phyloP scores from a whole-genome alignment of 2,888 invertebrate genomes.

The Helleia helle region DNA sequence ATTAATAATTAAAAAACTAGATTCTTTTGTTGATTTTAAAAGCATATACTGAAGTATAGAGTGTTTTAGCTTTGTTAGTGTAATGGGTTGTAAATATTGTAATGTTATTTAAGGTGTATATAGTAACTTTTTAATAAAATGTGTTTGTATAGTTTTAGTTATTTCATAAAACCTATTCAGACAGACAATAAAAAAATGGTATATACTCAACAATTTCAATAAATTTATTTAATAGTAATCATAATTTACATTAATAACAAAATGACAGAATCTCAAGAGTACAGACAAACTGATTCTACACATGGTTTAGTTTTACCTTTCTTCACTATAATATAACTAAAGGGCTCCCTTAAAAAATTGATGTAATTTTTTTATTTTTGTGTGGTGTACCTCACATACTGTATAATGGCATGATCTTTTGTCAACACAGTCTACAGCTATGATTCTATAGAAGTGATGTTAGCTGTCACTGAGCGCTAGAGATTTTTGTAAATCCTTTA shows the following conservation, averaged over 20 bases:
- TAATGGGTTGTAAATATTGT: slow-evolving; percentile 5
- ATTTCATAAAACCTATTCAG: too few relatives aligned
- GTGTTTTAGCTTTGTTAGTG: neutral
- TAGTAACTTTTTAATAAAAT: slow-evolving; percentile 7
- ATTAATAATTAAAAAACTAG: neutral
- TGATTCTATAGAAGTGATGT: neutral
- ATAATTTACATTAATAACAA: too few relatives aligned
- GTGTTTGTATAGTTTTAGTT: slow-evolving; percentile 4
- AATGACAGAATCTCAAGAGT: too few relatives aligned
- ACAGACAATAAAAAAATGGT: too few relatives aligned
- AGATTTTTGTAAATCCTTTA: slow-evolving; percentile 79
- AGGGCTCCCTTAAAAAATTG: too few relatives aligned
- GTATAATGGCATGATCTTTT: too few relatives aligned
- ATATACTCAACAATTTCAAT: neutral
- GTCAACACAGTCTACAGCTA: neutral
- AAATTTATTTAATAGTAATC: too few relatives aligned
- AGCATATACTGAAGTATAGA: neutral
- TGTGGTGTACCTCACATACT: too few relatives aligned
- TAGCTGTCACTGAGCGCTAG: slow-evolving; percentile 71
- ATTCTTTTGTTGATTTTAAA: neutral
- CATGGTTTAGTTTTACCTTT: too few relatives aligned
- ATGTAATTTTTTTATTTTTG: too few relatives aligned
- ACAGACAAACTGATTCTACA: too few relatives aligned
- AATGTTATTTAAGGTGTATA: slow-evolving; percentile 2
- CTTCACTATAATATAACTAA: too few relatives aligned